Conservation (phyloP, 1,140 invertebrate genomes). For the Drosophila kurseongensis region DNA sequence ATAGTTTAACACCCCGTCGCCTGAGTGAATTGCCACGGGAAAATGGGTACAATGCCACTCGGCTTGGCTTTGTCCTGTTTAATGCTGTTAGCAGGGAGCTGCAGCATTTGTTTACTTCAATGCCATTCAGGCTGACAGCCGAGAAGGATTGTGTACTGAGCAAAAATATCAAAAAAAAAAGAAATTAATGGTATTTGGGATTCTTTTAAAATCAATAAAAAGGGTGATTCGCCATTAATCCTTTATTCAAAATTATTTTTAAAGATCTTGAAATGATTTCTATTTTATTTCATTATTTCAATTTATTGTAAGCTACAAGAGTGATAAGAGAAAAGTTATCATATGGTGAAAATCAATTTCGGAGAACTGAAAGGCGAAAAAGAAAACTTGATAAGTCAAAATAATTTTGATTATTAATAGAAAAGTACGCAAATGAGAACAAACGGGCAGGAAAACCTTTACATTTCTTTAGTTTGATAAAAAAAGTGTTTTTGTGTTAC, state of each 20-base stretch:
- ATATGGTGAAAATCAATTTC: no score
- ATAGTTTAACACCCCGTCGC: conserved; percentile 28
- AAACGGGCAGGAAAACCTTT: no score
- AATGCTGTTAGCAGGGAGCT: conserved; percentile 38
- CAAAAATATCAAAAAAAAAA: not conserved
- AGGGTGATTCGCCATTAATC: not conserved
- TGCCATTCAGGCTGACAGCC: conserved; percentile 32
- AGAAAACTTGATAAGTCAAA: not conserved
- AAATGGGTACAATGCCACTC: conserved; percentile 27
- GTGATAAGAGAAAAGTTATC: no score
- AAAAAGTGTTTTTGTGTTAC: no score
- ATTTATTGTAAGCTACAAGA: no score
- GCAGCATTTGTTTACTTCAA: conserved; percentile 75
- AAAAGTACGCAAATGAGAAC: no score
- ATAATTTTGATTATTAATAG: no score
- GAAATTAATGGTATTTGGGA: no score
- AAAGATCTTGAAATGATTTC: not conserved
- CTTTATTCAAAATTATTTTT: no score
- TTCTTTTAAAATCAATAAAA: not conserved
- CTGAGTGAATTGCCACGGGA: conserved; percentile 16
- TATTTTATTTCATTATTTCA: not conserved
- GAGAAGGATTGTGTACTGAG: conserved; percentile 2
- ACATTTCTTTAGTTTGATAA: no score
- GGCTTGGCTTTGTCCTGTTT: conserved; percentile 40
- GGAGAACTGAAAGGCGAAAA: no score